Evolutionary conservation across 2,888 invertebrate species (phyloP), one percentile per base, ranked within the genome.

Genomic region (Malthinus seriepunctatus): DNA sequence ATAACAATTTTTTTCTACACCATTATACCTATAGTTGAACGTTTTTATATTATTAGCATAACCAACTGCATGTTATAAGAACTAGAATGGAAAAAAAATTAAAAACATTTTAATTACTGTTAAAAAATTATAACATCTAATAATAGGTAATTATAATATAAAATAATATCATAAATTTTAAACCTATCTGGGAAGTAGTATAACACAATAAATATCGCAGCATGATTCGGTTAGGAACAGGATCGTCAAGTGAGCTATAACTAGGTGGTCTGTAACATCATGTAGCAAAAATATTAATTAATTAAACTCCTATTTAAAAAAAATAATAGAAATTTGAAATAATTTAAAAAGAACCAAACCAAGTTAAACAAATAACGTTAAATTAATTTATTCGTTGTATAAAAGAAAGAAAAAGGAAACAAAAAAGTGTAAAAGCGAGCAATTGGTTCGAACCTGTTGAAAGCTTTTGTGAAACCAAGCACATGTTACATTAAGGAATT

Each of bases 251-350:
- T 64, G 60, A 56, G 50, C 51, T 49, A 42, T 50, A 56, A 42
- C 63, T 64, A 53, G 63, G 63, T 64, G 63, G 63, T 64, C 63
- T 53, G 46, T 48, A 56, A 60, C 62, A 64, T 64, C 63, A 62
- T 56, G 58, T 48, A 50, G 48, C 59, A 60, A 63, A 35, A 63
- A 64, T 57, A 64, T 60, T 64, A 62, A 64, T 62, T 62, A 58
- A 62, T 64, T 64, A 60, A 62, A 51, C 56, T 62, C 5, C 52
- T 62, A 64, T 64, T 62, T 44, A 37, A 58, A 54, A 58, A 54
- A 57, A 61, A 57, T 56, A 61, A 61, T 57, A 46, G 56, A 47
- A 56, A 50, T 54, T 23, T 23, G 5, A 23, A 23, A 23, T 5
- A 23, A 23, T 23, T 23, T 23, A 23, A 23, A 23, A 23, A 23